Percentiles rank a stretch among this genome's conserved stretches.
These are phyloP conservation scores for Morpho helenor DNA, from an alignment of 2,888 invertebrate genomes.

Conservation along the genomic window DNA sequence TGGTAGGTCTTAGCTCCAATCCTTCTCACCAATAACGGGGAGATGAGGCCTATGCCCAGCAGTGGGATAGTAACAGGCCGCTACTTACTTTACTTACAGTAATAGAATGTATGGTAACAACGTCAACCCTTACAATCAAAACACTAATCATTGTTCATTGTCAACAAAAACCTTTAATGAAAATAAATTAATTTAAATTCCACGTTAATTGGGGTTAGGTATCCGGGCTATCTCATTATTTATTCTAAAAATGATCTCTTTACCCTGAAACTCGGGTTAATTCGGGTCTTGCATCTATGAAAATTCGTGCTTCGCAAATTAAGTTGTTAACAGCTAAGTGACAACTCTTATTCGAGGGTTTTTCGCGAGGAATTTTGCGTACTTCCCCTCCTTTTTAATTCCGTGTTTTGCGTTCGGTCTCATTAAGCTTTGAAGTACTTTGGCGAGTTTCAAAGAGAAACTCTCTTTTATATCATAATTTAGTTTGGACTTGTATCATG, in stretches of 20 bases:
- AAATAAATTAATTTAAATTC: conserved; percentile 19
- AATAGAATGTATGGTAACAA: no score
- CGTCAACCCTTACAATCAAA: no score
- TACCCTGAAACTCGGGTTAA: conserved; percentile 50
- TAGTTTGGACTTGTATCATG: no score
- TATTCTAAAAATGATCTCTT: conserved; percentile 62
- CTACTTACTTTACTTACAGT: no score
- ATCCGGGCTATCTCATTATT: conserved; percentile 48
- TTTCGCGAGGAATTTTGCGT: conserved; percentile 6
- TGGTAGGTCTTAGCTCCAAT: no score
- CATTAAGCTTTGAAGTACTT: conserved; percentile 15
- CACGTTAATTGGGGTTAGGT: conserved; percentile 23
- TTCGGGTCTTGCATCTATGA: conserved; percentile 48
- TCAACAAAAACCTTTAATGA: conserved; percentile 6
- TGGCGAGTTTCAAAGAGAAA: conserved; percentile 6
- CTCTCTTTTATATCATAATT: no score
- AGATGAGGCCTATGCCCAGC: no score
- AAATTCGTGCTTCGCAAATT: conserved; percentile 50
- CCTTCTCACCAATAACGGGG: no score
- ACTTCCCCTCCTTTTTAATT: conserved; percentile 18
- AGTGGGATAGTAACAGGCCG: no score
- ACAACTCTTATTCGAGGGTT: conserved; percentile 20
- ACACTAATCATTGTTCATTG: not conserved
- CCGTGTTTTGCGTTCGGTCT: conserved; percentile 10
- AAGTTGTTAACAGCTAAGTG: conserved; percentile 29